Conservation (phyloP, 2,113 vertebrate genomes). For the Urocynchramus pylzowi region DNA sequence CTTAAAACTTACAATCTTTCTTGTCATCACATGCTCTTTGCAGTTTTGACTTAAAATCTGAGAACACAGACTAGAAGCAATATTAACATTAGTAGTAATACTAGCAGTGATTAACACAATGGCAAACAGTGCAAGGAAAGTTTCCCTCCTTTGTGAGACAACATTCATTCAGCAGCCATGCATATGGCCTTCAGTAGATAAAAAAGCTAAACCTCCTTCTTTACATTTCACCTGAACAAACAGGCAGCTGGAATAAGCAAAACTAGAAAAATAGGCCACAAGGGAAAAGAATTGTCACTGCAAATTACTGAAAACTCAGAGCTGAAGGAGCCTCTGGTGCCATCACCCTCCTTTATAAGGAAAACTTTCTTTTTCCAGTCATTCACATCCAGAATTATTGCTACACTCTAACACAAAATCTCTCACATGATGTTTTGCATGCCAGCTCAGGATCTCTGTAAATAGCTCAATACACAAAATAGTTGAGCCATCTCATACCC, state of each 20-base stretch:
- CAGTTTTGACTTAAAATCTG: neutral
- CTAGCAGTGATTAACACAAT: neutral
- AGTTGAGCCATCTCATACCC: neutral
- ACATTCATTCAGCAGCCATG: neutral
- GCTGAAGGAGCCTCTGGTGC: neutral
- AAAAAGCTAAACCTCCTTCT: neutral
- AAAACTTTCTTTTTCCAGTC: neutral
- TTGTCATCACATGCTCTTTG: neutral
- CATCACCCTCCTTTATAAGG: neutral
- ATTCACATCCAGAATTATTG: neutral
- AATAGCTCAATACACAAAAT: neutral
- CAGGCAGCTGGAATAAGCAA: neutral
- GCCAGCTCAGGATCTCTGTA: neutral
- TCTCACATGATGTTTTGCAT: neutral
- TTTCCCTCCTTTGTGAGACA: neutral
- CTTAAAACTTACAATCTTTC: neutral
- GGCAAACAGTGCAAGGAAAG: neutral
- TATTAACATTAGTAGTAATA: neutral
- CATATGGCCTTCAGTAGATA: neutral
- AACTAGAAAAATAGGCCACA: neutral
- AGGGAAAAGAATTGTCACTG: neutral
- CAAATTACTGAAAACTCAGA: neutral
- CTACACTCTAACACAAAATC: neutral
- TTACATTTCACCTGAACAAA: neutral
- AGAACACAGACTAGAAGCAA: neutral